Conservation (phyloP, 2,113 vertebrate genomes). For the Myanophis thanlyinensis region DNA sequence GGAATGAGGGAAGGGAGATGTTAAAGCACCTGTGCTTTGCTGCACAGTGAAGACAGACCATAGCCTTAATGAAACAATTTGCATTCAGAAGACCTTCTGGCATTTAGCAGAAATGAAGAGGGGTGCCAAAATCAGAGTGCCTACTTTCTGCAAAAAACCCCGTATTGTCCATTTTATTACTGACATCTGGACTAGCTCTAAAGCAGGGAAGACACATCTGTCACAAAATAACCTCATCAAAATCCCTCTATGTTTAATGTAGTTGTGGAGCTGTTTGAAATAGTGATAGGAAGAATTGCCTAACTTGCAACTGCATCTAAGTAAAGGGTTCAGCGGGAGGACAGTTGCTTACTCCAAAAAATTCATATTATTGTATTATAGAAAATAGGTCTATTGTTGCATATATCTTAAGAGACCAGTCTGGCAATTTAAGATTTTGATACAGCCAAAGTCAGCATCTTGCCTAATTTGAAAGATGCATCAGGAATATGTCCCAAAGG, state of each 20-base stretch:
- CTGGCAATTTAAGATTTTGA: neutral
- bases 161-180: neutral
- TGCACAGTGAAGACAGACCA: neutral
- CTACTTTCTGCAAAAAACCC: neutral
- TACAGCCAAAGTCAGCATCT: neutral
- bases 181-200: neutral
- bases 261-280: neutral
- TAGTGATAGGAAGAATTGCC: neutral
- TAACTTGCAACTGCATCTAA: neutral
- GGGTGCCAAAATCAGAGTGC: neutral
- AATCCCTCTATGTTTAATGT: neutral
- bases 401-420: neutral
- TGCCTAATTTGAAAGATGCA: neutral
- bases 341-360: neutral
- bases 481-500: neutral
- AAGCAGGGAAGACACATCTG: neutral
- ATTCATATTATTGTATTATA: neutral
- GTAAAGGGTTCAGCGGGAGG: neutral
- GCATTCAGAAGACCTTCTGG: neutral
- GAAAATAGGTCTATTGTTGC: neutral
- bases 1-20: neutral
- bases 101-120: neutral
- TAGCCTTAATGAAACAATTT: neutral
- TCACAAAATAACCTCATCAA: neutral
- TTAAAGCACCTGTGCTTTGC: constrained; percentile 15